Evolutionary conservation across 2,113 vertebrate species (phyloP), one percentile per base, ranked within the genome.

Genomic region (Odocoileus virginianus): DNA sequence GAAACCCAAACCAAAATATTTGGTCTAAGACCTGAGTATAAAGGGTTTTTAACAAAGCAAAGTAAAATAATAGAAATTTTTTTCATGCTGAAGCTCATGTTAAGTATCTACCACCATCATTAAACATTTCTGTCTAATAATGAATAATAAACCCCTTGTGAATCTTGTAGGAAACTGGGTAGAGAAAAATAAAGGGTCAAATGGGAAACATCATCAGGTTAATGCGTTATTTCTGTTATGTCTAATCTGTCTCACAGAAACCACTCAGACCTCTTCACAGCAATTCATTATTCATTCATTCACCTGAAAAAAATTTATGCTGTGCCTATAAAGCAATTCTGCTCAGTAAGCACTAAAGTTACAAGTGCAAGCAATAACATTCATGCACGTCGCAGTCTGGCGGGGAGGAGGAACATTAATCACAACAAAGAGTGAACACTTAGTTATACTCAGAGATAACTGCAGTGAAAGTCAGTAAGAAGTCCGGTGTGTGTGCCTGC

Each of bases 21-120:
- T 92, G 23, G 21, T 86, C 40, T 78, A 84, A 96, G 28, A 30
- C 25, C 14, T n/a, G 25, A 92, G 4, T 19, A 74, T 87, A 90
- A 97, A 94, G 45, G 6, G 92, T 92, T 95, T 92, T 94, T 86
- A 87, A 89, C 36, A 95, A 97, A 96, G 28, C 5, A 95, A 96
- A 95, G 19, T 81, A 90, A 33, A 96, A 94, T 3, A 76, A 55
- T 90, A 28, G 12, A 82, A 47, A 25, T 78, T 91, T 91, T 87
- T 87, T 97, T 94, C 89, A 94, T n/a, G 7, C n/a, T 13, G 40
- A 88, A 94, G 27, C 28, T 93, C 30, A 43, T 95, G 93, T 95
- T 94, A 87, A 92, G 14, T 85, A 83, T 85, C 58, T 88, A 30
- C 36, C 58, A 71, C 89, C 58, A 96, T 82, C 19, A 45, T 88